phyloP scores from a whole-genome alignment of 2,888 invertebrate genomes.

The Petrolisthes cinctipes region DNA sequence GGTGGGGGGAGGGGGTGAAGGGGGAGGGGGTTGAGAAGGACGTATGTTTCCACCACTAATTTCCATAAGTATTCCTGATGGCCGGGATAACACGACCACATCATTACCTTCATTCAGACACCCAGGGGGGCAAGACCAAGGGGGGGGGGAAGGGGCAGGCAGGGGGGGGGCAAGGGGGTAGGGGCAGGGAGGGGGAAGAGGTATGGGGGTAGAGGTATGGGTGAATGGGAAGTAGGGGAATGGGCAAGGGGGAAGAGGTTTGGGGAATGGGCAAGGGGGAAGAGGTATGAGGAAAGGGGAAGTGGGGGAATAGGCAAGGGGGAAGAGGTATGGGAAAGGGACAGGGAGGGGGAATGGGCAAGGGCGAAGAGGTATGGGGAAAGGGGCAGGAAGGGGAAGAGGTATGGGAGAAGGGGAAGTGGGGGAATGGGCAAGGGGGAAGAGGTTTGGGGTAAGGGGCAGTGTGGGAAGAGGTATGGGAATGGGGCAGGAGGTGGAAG shows the following conservation, averaged over 20 bases:
- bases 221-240: not conserved
- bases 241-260: not conserved
- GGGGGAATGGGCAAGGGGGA: not conserved
- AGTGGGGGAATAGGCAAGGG: not conserved
- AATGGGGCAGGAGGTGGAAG: not conserved
- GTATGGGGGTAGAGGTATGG: not conserved
- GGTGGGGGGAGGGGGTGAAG: not conserved
- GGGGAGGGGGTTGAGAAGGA: not conserved
- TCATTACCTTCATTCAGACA: slow-evolving; percentile 40
- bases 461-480: not conserved
- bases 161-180: not conserved
- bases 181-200: not conserved
- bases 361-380: not conserved
- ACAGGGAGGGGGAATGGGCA: not conserved
- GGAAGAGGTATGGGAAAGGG: not conserved
- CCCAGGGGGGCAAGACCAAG: not conserved
- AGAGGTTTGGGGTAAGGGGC: not conserved
- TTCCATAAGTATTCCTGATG: slow-evolving; percentile 49
- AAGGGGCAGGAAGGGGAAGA: not conserved
- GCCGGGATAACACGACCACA: slow-evolving; percentile 8
- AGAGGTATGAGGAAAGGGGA: not conserved
- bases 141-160: slow-evolving; percentile 18
- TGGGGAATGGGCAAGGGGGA: not conserved
- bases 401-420: not conserved
- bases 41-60: slow-evolving; percentile 33